Evolutionary conservation across 2,113 vertebrate species (phyloP).

Genomic region (Carettochelys insculpta): DNA sequence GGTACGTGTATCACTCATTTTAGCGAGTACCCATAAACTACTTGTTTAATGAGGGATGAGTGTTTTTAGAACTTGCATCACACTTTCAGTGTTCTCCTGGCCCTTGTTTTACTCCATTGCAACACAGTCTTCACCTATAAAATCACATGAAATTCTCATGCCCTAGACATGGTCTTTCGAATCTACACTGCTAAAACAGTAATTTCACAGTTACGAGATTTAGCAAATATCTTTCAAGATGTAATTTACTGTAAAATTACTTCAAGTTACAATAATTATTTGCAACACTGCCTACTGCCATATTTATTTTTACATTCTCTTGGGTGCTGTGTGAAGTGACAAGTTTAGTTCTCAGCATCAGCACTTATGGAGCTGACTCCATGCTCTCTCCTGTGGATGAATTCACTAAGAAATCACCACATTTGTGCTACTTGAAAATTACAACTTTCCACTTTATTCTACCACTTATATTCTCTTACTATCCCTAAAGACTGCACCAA

Average conservation of each 20-base stretch:
- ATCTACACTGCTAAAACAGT: not conserved
- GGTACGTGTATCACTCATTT: too few species aligned
- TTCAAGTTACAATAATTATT: not conserved
- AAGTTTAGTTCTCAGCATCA: not conserved
- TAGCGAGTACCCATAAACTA: too few species aligned
- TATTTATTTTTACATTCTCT: not conserved
- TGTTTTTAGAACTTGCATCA: not conserved
- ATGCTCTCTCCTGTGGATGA: not conserved
- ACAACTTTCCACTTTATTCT: not conserved
- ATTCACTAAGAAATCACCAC: not conserved
- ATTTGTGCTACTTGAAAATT: not conserved
- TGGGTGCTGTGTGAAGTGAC: not conserved
- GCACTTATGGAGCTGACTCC: not conserved
- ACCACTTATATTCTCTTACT: not conserved
- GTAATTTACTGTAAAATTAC: not conserved
- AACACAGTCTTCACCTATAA: not conserved
- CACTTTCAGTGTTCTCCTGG: rapidly evolving
- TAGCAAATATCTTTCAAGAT: not conserved
- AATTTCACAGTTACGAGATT: constrained; percentile 8
- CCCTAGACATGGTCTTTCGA: not conserved
- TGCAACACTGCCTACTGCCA: not conserved
- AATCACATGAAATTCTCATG: not conserved
- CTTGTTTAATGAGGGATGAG: too few species aligned
- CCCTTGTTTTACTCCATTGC: not conserved
- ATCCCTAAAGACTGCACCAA: not conserved